Conservation (phyloP, 2,113 vertebrate species). For the Urocynchramus pylzowi region DNA sequence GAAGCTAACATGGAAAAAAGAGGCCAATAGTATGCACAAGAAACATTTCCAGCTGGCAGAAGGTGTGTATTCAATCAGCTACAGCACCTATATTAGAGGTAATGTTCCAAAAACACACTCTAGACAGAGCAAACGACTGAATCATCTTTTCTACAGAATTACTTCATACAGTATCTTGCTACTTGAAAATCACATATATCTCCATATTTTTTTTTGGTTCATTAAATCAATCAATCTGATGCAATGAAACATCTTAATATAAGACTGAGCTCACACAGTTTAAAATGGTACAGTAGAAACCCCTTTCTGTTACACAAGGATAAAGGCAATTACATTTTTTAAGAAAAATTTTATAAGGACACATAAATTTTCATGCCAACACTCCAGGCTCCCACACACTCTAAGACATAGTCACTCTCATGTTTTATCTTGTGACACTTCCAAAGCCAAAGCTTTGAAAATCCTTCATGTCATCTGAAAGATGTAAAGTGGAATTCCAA, state of each 20-base stretch:
- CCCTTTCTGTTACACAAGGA: neutral
- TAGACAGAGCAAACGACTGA: neutral
- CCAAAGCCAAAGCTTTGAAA: neutral
- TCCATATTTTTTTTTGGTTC: neutral
- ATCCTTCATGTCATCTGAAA: neutral
- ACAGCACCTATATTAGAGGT: neutral
- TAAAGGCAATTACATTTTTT: neutral
- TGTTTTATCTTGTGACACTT: neutral
- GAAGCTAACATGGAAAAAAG: neutral
- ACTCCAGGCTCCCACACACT: neutral
- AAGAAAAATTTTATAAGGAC: neutral
- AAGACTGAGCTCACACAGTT: neutral
- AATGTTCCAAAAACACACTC: neutral
- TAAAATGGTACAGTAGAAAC: neutral
- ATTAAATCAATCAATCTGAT: neutral
- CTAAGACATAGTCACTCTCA: neutral
- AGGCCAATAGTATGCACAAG: neutral
- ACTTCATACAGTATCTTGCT: neutral
- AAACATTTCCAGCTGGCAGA: neutral
- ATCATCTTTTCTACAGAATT: neutral
- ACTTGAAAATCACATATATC: neutral
- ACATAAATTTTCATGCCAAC: neutral
- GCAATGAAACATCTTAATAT: neutral
- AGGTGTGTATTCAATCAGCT: rapidly evolving
- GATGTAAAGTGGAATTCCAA: neutral